A percentile compares a stretch with the other conserved stretches of the same genome.
Conservation (phyloP, 2,797 vertebrate genomes). For the Argya squamiceps region DNA sequence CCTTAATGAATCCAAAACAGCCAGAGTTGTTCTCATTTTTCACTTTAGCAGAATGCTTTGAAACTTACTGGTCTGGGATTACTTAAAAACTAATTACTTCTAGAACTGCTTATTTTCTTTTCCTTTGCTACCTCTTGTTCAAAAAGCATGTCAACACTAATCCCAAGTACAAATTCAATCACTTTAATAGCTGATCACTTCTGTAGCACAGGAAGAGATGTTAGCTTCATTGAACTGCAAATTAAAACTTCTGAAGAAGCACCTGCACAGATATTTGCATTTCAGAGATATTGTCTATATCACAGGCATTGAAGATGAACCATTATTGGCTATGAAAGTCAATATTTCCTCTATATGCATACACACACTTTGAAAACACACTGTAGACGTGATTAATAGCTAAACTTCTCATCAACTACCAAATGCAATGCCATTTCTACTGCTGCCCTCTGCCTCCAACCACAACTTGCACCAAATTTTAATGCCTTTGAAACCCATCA, state of each 20-base stretch:
- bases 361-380: background rate
- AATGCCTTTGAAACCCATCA: background rate
- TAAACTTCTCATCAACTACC: background rate
- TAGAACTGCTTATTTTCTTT: background rate
- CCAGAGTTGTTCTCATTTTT: background rate
- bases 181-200: background rate
- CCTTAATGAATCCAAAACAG: accelerated
- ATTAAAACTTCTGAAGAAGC: background rate
- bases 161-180: background rate
- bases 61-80: background rate
- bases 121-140: background rate
- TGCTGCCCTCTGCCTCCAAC: background rate
- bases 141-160: background rate
- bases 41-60: background rate
- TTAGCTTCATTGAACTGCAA: background rate
- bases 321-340: background rate
- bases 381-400: background rate
- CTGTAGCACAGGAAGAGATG: background rate
- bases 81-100: background rate
- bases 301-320: background rate
- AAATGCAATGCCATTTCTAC: background rate
- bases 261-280: background rate
- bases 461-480: background rate
- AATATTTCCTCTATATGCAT: background rate
- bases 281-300: background rate